Base-by-base conservation (phyloP, 1,140 invertebrate species). In the Yoshiicerus persimilis region DNA sequence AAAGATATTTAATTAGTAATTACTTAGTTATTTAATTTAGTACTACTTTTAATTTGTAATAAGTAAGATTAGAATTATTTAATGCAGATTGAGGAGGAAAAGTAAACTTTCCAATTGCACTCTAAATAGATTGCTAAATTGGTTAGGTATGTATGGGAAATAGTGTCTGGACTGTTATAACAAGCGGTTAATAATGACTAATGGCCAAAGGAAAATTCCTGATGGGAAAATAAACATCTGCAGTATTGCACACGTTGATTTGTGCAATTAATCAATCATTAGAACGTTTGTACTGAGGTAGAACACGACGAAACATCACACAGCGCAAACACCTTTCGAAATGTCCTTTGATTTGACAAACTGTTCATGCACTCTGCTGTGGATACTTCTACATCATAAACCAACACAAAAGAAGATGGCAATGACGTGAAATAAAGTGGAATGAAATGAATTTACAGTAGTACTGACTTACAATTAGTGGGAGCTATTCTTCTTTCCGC, bases 221-320 rank as follows among this genome's bases (percentile, higher is more conserved):
- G 75, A 80, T 80, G 75, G n/a, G 75, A 80, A 36, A 80, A 80
- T 80, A 80, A 80, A 80, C 30, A 32, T 38, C 34, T 80, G 32
- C 32, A 6, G 32, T n/a, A 38, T 32, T 38, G 75, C 75, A 80
- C 16, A 80, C 75, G 34, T 80, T 80, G 34, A 80, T 38, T 80
- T 80, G 34, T 36, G 75, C 75, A 80, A 80, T 80, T 80, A 80
- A 80, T 80, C 75, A 80, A 80, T 80, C 75, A 80, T 80, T 80
- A 80, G 11, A 6, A 3, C n/a, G 25, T n/a, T 6, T 77, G 6
- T 4, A 34, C 16, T 36, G 10, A n/a, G 34, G 13, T 80, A 34
- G n/a, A 66, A 66, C 32, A 80, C 75, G 70, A 77, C 27, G n/a
- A 36, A 34, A 36, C 4, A 47, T 13, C 70, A 77, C 66, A 27